Percentiles rank a stretch among this genome's conserved stretches.
Evolutionary conservation across 64 coral and sea anemone species (phyloP).

Genomic region (Dendronephthya gigantea): DNA sequence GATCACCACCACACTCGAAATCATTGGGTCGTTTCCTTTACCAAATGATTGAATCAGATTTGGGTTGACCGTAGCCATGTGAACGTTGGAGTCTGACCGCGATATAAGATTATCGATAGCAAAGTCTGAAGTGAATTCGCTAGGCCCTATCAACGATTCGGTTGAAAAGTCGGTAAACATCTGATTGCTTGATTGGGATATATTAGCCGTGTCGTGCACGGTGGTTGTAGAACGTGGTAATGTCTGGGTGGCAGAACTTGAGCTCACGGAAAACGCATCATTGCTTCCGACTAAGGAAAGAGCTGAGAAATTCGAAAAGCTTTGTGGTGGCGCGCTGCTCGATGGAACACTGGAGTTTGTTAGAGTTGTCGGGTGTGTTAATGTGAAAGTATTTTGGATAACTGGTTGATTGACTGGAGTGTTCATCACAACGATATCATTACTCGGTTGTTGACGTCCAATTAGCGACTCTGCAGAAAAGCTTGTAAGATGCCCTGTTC

Average conservation of each 20-base stretch:
- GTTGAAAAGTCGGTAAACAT: constrained; percentile 16
- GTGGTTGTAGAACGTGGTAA: background rate
- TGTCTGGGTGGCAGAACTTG: background rate
- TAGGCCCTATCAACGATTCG: background rate
- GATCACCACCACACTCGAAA: constrained; percentile 7
- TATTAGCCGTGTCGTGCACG: background rate
- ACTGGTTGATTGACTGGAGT: background rate
- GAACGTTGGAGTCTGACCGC: background rate
- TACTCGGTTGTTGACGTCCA: background rate
- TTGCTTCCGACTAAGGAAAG: background rate
- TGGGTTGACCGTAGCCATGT: constrained; percentile 4
- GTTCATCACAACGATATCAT: background rate
- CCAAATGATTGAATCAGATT: constrained; percentile 4
- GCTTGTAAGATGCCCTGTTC: background rate
- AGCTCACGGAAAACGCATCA: background rate
- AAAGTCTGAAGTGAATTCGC: constrained; percentile 4
- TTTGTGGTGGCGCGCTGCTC: background rate
- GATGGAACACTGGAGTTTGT: background rate
- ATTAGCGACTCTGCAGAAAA: constrained; percentile 5
- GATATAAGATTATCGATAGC: constrained; percentile 8
- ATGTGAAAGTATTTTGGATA: background rate
- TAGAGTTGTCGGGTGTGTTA: background rate
- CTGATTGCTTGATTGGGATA: background rate
- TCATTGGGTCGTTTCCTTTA: constrained; percentile 16
- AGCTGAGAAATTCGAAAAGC: constrained; percentile 5